These are phyloP conservation scores for Thamnophis sirtalis DNA, from an alignment of 2,113 vertebrate genomes.

Conservation along the genomic window DNA sequence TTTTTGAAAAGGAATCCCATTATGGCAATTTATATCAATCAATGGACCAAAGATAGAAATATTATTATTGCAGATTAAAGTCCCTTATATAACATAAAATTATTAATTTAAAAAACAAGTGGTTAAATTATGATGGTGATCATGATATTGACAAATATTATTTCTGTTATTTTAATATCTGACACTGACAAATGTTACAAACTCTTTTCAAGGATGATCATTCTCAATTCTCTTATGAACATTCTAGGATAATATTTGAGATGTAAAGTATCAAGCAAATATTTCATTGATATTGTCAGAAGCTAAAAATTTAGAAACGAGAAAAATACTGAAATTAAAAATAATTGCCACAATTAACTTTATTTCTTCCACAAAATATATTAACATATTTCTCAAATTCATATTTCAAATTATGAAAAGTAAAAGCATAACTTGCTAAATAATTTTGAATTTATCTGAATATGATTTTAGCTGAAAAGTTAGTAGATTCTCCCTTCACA, in stretches of 20 bases:
- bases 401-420: not conserved
- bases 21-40: not conserved
- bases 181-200: not conserved
- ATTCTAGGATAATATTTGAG: not conserved
- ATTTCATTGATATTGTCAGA: not conserved
- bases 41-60: not conserved
- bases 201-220: not conserved
- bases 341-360: not conserved
- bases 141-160: not conserved
- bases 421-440: not conserved
- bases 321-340: not conserved
- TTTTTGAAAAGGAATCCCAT: not conserved
- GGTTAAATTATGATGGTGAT: not conserved
- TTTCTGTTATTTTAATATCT: not conserved
- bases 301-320: not conserved
- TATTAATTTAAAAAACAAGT: not conserved
- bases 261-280: not conserved
- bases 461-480: not conserved
- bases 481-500: not conserved
- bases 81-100: not conserved
- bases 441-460: not conserved
- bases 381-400: not conserved
- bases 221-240: not conserved
- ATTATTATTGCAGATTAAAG: not conserved
- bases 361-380: not conserved